A percentile compares a stretch with the other conserved stretches of the same genome.
phyloP scores from a whole-genome alignment of 2,113 vertebrate species.

The Coturnix japonica region DNA sequence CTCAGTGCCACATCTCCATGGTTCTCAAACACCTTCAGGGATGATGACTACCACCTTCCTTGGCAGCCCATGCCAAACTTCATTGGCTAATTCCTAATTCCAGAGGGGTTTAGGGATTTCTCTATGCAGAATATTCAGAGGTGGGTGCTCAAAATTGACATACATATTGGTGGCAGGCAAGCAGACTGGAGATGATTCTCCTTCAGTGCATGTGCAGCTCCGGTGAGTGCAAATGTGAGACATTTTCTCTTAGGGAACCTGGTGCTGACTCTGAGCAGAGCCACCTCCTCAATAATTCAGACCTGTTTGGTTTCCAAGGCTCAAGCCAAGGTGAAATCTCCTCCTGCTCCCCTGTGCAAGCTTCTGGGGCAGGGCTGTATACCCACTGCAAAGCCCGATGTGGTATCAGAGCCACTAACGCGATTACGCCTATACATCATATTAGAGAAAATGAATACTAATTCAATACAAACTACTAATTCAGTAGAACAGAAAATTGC shows the following conservation, averaged over 20 bases:
- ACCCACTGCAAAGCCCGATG: slow-evolving; percentile 72
- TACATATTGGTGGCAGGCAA: not conserved
- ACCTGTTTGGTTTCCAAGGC: not conserved
- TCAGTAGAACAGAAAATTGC: slow-evolving; percentile 77
- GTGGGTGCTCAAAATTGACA: not conserved
- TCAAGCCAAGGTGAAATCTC: not conserved
- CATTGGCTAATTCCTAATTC: not conserved
- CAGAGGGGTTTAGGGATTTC: not conserved
- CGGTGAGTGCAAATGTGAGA: not conserved
- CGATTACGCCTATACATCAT: slow-evolving; percentile 80
- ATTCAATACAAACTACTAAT: slow-evolving; percentile 81
- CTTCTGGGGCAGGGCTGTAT: slow-evolving; percentile 9
- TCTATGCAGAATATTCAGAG: not conserved
- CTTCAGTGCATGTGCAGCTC: not conserved
- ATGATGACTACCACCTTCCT: too few relatives aligned
- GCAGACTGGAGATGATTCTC: not conserved
- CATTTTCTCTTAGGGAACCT: not conserved
- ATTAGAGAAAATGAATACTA: slow-evolving; percentile 82
- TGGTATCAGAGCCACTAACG: slow-evolving; percentile 79
- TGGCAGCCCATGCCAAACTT: too few relatives aligned
- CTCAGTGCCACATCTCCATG: too few relatives aligned
- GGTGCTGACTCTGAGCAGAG: not conserved
- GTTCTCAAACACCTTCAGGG: too few relatives aligned
- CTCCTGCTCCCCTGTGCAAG: not conserved
- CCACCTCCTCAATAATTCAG: not conserved